Conservation (phyloP, 2,888 invertebrate genomes). For the Drosophila neotestacea region DNA sequence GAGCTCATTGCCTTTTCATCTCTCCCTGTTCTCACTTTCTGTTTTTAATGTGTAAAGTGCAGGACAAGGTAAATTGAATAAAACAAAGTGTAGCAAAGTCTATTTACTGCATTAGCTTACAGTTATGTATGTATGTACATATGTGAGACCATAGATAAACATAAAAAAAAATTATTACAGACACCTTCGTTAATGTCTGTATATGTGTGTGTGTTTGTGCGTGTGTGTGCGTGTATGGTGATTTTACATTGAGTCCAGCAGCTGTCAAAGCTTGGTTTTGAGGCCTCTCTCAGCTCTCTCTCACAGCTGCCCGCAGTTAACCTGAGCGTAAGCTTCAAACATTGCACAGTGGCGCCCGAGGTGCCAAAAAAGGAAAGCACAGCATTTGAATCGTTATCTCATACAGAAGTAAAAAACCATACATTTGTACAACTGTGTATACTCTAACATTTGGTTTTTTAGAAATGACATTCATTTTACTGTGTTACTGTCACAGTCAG, state of each 20-base stretch:
- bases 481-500: constrained; percentile 18
- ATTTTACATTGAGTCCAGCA: constrained; percentile 50
- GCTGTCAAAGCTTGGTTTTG: constrained; percentile 41
- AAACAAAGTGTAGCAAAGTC: constrained; percentile 53
- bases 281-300: constrained; percentile 26
- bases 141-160: constrained; percentile 38
- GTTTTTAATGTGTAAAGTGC: constrained; percentile 58
- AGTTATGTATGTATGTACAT: constrained; percentile 1
- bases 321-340: constrained; percentile 12
- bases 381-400: constrained; percentile 26
- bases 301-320: constrained; percentile 33
- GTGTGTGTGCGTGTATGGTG: constrained; percentile 12
- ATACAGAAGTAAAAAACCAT: constrained; percentile 14
- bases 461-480: constrained; percentile 35
- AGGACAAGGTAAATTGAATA: constrained; percentile 59
- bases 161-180: constrained; percentile 45
- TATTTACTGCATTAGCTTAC: constrained; percentile 30
- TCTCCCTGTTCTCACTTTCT: constrained; percentile 38
- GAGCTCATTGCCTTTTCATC: constrained; percentile 49
- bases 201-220: constrained; percentile 6
- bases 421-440: not conserved
- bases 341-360: constrained; percentile 52
- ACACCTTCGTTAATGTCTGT: constrained; percentile 8
- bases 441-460: constrained; percentile 12
- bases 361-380: constrained; percentile 39